phyloP scores from a whole-genome alignment of 2,888 invertebrate genomes.

The Nomada lathburiana region DNA sequence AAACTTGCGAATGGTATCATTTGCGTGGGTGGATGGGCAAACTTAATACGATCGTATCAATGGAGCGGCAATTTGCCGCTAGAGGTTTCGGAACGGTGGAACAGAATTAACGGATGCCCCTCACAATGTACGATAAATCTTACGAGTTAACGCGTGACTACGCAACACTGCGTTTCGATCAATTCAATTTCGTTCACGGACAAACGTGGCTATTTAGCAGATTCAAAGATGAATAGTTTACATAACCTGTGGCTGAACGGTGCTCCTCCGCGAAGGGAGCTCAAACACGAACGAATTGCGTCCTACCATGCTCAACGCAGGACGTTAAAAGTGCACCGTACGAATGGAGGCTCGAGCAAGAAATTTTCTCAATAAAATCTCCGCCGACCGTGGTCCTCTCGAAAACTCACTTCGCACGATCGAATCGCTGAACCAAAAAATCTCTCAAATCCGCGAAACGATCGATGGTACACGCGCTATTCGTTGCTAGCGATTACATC shows the following conservation, averaged over 20 bases:
- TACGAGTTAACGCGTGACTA: slow-evolving; percentile 42
- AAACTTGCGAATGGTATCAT: not conserved
- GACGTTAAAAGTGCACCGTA: no score
- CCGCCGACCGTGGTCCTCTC: no score
- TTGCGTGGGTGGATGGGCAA: not conserved
- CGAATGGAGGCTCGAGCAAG: no score
- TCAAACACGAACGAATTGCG: no score
- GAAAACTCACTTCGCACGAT: no score
- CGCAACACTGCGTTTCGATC: slow-evolving; percentile 30
- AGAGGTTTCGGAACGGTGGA: not conserved
- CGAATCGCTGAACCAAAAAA: slow-evolving; percentile 15
- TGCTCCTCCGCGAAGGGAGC: no score
- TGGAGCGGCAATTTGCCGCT: slow-evolving; percentile 13
- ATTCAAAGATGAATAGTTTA: slow-evolving; percentile 28
- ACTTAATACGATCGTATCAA: slow-evolving; percentile 12
- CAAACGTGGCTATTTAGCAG: slow-evolving; percentile 29
- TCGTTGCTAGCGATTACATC: slow-evolving; percentile 19
- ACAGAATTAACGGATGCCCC: slow-evolving; percentile 30
- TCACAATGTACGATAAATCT: slow-evolving; percentile 36
- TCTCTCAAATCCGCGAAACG: not conserved
- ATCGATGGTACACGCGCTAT: not conserved
- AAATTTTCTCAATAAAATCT: no score
- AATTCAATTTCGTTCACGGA: slow-evolving; percentile 36
- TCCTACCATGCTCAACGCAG: no score
- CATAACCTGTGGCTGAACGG: slow-evolving; percentile 6